Percentiles rank a stretch among this genome's conserved stretches.
These are phyloP conservation scores for Thalassarche chlororhynchos DNA, from an alignment of 2,113 vertebrate species.

Conservation along the genomic window DNA sequence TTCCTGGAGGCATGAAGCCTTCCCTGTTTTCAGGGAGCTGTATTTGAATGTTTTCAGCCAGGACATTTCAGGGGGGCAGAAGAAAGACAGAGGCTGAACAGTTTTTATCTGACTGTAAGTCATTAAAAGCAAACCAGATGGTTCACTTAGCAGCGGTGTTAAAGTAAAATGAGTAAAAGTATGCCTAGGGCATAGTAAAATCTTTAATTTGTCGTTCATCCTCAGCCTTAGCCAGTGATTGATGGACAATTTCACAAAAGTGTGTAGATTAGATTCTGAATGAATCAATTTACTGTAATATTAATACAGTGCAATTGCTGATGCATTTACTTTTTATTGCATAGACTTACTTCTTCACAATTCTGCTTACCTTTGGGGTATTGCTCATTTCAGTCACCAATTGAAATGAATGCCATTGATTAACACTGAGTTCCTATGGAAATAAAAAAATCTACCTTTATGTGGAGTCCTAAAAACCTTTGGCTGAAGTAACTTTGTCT, in stretches of 20 bases:
- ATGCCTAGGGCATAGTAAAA: conserved; percentile 63
- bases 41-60: neutral
- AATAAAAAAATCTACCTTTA: neutral
- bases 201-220: conserved; percentile 68
- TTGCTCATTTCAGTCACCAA: neutral
- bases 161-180: conserved; percentile 70
- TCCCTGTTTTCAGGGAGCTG: neutral
- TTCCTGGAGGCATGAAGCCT: neutral
- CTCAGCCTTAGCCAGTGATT: conserved; percentile 56
- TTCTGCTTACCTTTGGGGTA: neutral
- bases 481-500: neutral
- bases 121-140: conserved; percentile 64
- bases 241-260: conserved; percentile 63
- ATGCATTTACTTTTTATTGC: conserved; percentile 31
- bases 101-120: conserved; percentile 57
- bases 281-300: conserved; percentile 51
- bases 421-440: neutral
- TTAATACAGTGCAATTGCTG: conserved; percentile 32
- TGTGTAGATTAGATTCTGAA: conserved; percentile 66
- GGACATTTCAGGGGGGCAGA: neutral
- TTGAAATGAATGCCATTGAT: neutral
- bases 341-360: neutral
- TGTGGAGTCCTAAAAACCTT: neutral
- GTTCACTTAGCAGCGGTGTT: conserved; percentile 69
- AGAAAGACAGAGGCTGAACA: neutral